Percentiles rank a stretch among this genome's conserved stretches.
phyloP scores from a whole-genome alignment of 2,888 invertebrate genomes.

The Oligia latruncula region DNA sequence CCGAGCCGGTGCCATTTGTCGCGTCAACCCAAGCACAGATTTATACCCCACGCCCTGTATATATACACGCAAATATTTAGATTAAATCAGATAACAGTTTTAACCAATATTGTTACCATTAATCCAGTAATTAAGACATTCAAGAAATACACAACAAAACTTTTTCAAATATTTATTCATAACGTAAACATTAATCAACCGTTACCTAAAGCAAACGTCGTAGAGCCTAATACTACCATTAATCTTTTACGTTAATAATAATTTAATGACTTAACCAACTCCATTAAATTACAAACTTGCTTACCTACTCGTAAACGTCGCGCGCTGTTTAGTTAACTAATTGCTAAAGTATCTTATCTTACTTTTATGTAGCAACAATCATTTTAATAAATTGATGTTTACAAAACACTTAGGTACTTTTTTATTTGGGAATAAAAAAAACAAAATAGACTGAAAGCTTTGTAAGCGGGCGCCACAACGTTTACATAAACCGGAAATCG shows the following conservation, averaged over 20 bases:
- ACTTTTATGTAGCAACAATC: slow-evolving; percentile 60
- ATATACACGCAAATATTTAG: slow-evolving; percentile 6
- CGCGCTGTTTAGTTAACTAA: slow-evolving; percentile 67
- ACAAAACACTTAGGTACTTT: slow-evolving; percentile 20
- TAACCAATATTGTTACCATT: slow-evolving; percentile 13
- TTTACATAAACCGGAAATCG: slow-evolving; percentile 53
- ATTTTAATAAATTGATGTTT: slow-evolving; percentile 35
- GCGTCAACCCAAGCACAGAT: slow-evolving; percentile 40
- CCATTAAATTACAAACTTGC: slow-evolving; percentile 75
- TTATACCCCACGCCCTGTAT: slow-evolving; percentile 32
- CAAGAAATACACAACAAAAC: slow-evolving; percentile 42
- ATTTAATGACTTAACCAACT: slow-evolving; percentile 77
- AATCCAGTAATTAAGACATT: slow-evolving; percentile 13
- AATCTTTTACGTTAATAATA: slow-evolving; percentile 73
- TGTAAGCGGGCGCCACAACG: slow-evolving; percentile 33
- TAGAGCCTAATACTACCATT: slow-evolving; percentile 67
- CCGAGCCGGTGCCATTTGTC: slow-evolving; percentile 50
- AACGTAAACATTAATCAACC: slow-evolving; percentile 65
- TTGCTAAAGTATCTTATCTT: slow-evolving; percentile 64
- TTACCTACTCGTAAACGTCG: slow-evolving; percentile 66
- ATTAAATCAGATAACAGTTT: slow-evolving; percentile 21
- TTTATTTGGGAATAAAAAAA: slow-evolving; percentile 24
- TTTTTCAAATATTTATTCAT: slow-evolving; percentile 66
- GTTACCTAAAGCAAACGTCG: slow-evolving; percentile 62
- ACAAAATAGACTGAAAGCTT: slow-evolving; percentile 45